Percentiles rank a stretch among this genome's conserved stretches.
Conservation (phyloP, 2,888 invertebrate species). For the Lymantria dispar region DNA sequence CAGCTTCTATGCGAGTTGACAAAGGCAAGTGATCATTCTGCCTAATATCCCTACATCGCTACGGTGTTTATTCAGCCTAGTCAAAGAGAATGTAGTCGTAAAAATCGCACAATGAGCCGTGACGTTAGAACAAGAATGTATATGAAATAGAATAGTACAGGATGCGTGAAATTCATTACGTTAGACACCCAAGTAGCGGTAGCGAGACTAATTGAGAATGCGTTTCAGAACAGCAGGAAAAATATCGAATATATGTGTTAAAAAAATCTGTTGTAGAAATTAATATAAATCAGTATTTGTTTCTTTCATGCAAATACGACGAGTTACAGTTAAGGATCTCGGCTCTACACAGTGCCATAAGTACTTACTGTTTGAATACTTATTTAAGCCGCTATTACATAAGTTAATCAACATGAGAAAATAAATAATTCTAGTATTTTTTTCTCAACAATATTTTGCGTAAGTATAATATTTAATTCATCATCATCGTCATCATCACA, state of each 20-base stretch:
- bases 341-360: too few species aligned
- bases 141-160: constrained; percentile 49
- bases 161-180: constrained; percentile 62
- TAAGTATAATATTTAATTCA: too few species aligned
- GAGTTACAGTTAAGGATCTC: too few species aligned
- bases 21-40: constrained; percentile 26
- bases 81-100: constrained; percentile 40
- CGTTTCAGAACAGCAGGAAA: constrained; percentile 23
- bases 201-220: constrained; percentile 49
- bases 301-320: too few species aligned
- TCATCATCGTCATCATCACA: too few species aligned
- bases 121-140: constrained; percentile 45
- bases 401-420: too few species aligned
- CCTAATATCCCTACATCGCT: constrained; percentile 31
- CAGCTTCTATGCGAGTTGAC: constrained; percentile 28
- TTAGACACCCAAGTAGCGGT: constrained; percentile 65
- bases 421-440: too few species aligned
- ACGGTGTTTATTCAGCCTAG: constrained; percentile 42
- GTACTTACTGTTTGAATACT: too few species aligned
- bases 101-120: constrained; percentile 52
- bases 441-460: too few species aligned
- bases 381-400: too few species aligned
- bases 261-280: background rate
- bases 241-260: constrained; percentile 18
- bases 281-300: too few species aligned